Conservation (phyloP, 2,888 invertebrate genomes). For the Epinotia bilunana region DNA sequence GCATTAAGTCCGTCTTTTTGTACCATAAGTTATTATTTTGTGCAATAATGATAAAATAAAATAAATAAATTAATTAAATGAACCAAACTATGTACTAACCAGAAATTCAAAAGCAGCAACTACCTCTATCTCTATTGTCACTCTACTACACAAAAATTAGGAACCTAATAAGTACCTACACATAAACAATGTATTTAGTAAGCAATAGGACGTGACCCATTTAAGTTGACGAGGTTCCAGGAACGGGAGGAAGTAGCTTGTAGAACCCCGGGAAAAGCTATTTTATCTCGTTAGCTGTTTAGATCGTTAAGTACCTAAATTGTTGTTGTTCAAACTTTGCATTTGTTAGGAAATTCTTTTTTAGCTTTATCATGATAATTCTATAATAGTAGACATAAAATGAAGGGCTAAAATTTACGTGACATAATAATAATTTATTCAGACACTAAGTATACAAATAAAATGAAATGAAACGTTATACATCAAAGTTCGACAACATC, state of each 20-base stretch:
- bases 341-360: constrained; percentile 11
- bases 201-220: constrained; percentile 49
- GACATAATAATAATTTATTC: not conserved
- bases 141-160: not conserved
- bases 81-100: not conserved
- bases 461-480: too few relatives aligned
- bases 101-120: not conserved
- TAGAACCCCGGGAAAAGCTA: constrained; percentile 51
- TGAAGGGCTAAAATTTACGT: not conserved
- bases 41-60: too few relatives aligned
- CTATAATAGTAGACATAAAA: not conserved
- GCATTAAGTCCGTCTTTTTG: too few relatives aligned
- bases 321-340: constrained; percentile 21
- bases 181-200: constrained; percentile 40
- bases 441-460: too few relatives aligned
- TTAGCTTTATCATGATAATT: constrained; percentile 2
- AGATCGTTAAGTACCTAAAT: constrained; percentile 33
- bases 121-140: not conserved
- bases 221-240: constrained; percentile 50
- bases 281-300: constrained; percentile 52
- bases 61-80: too few relatives aligned
- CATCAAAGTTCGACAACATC: too few relatives aligned
- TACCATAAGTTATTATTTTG: too few relatives aligned
- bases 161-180: not conserved
- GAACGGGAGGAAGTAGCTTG: constrained; percentile 52